phyloP scores from a whole-genome alignment of 2,888 invertebrate genomes.

The Norana najaformis region DNA sequence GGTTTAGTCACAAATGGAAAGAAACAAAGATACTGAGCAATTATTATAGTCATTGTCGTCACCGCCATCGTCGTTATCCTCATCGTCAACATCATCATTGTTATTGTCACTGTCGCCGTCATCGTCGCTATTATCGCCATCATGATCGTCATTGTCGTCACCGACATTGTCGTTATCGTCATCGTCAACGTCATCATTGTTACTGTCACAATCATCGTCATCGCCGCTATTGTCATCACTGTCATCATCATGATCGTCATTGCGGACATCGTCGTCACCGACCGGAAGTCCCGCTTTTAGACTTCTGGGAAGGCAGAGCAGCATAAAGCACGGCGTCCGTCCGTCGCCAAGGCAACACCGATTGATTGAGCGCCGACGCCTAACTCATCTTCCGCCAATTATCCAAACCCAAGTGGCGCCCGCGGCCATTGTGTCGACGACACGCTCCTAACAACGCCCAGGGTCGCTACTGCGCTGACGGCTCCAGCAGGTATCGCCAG shows the following conservation, averaged over 20 bases:
- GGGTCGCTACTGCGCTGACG: background rate
- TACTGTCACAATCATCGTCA: background rate
- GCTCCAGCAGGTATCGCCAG: background rate
- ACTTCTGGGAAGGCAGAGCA: background rate
- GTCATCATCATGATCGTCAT: too few relatives aligned
- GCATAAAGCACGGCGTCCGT: background rate
- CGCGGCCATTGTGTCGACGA: background rate
- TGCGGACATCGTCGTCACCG: too few relatives aligned
- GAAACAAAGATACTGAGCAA: background rate
- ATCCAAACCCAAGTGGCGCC: background rate
- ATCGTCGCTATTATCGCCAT: background rate
- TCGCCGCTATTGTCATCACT: background rate
- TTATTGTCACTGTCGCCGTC: background rate
- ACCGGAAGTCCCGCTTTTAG: too few relatives aligned
- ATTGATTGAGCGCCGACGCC: background rate
- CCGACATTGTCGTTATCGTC: too few relatives aligned
- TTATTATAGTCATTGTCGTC: background rate
- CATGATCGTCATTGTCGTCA: too few relatives aligned
- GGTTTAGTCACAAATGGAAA: background rate
- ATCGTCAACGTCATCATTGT: background rate
- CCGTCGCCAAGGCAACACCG: background rate
- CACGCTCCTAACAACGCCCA: too few relatives aligned
- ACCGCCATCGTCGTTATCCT: background rate
- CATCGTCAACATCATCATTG: background rate
- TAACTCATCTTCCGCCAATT: conserved; percentile 9